Conservation (phyloP, 2,113 vertebrate species). For the Notechis scutatus region DNA sequence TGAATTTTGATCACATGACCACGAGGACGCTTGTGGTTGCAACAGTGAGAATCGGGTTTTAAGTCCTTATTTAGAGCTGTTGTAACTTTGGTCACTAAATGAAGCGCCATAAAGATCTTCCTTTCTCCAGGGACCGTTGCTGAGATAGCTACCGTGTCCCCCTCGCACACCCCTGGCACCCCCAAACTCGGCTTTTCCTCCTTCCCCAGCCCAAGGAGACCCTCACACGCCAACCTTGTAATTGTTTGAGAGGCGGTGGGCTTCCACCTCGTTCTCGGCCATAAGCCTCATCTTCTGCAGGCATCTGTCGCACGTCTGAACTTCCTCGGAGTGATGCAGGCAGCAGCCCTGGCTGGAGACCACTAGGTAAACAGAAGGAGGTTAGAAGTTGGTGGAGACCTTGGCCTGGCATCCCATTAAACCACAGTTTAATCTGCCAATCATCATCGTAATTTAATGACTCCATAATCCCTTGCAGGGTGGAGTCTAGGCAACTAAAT, state of each 20-base stretch:
- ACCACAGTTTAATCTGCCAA: no score
- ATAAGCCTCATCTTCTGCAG: constrained; percentile 73
- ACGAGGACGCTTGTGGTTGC: no score
- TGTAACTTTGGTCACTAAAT: neutral
- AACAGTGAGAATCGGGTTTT: no score
- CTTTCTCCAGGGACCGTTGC: neutral
- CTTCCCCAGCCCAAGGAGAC: neutral
- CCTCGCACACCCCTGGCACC: no score
- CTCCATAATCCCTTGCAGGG: no score
- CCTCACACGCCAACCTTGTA: constrained; percentile 40
- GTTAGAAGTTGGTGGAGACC: no score
- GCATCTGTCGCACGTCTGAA: constrained; percentile 71
- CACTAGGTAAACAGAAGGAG: constrained; percentile 25
- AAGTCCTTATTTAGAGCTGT: no score
- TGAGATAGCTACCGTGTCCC: neutral
- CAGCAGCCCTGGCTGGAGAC: constrained; percentile 13
- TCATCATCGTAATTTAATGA: no score
- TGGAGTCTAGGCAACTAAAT: no score
- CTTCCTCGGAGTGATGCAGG: constrained; percentile 58
- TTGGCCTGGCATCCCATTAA: neutral
- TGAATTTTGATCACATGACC: no score
- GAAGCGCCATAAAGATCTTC: neutral
- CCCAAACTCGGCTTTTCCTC: neutral
- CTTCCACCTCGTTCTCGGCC: constrained; percentile 79
- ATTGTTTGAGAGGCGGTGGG: constrained; percentile 83